phyloP scores from a whole-genome alignment of 2,113 vertebrate genomes.

The Ochotona curzoniae region DNA sequence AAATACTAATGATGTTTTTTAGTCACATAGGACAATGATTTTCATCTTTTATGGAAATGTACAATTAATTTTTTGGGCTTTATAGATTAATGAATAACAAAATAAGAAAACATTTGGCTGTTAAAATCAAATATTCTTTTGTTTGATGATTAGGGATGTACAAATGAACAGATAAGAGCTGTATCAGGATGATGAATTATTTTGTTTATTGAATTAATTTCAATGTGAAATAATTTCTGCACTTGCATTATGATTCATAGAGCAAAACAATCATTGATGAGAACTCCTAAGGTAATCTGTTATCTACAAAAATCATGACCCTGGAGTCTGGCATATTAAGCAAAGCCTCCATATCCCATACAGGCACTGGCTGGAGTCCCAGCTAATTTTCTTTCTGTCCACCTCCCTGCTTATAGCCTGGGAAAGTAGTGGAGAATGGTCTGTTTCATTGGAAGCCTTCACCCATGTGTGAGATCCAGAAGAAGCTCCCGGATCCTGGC shows the following conservation, averaged over 20 bases:
- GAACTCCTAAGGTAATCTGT: not conserved
- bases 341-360: too few relatives aligned
- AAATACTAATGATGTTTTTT: not conserved
- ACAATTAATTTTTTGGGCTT: not conserved
- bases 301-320: not conserved
- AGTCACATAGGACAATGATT: slow-evolving; percentile 2
- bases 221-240: not conserved
- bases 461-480: too few relatives aligned
- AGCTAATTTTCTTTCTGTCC: too few relatives aligned
- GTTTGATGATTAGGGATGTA: not conserved
- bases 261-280: slow-evolving; percentile 5
- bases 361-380: too few relatives aligned
- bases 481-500: too few relatives aligned
- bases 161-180: not conserved
- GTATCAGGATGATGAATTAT: slow-evolving; percentile 2
- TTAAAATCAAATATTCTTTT: slow-evolving; percentile 33
- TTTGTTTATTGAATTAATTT: slow-evolving; percentile 22
- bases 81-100: slow-evolving; percentile 3
- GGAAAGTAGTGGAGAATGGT: too few relatives aligned
- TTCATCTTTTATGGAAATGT: not conserved
- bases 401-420: too few relatives aligned
- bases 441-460: too few relatives aligned
- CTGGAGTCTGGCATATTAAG: too few relatives aligned
- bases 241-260: slow-evolving; percentile 19
- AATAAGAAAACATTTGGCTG: slow-evolving; percentile 21